Evolutionary conservation across 2,113 vertebrate genomes (phyloP), one percentile per base, ranked within the genome.

Genomic region (Cyrtonyx montezumae): DNA sequence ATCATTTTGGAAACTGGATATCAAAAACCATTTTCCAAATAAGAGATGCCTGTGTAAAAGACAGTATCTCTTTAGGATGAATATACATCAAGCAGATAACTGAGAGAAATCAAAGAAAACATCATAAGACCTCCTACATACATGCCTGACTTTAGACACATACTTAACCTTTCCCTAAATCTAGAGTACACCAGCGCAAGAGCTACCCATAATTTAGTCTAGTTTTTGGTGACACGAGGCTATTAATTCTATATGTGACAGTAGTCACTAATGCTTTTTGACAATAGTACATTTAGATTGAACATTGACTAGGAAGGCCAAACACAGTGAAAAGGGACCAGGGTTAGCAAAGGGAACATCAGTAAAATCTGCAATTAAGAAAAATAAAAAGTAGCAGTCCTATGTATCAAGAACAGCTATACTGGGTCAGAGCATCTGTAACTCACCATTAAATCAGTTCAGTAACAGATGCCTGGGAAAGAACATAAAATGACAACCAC

Each of bases 41-140:
- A 20, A 91, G 43, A 67, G 42, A 45, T 87, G 74, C 11, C 43
- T 74, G 45, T 46, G 46, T 77, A 84, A 84, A 11, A 74, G 45
- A 51, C 3, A 2, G 2, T 17, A 70, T 66, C 74, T 66, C 40
- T 80, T 80, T 84, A 70, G 77, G 46, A 20, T 46, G 46, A 46
- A 46, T 46, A 20, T 46, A 20, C 46, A 82, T 21, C 15, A 67
- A n/a, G 21, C 23, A 9, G n/a, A 73, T n/a, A 83, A 77, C 68
- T 22, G 6, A 84, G 45, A 59, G 5, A 92, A 84, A 77, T 48
- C 2, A 5, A 66, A 94, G 36, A 7, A 21, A 84, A 63, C 43
- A 74, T 19, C 0, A 0, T 22, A 65, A 79, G 21, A 37, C 0
- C 5, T 32, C n/a, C 46, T 58, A 56, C 20, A 36, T 1, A 9